Conservation (phyloP, 2,797 vertebrate species). For the Xyrichtys novacula region DNA sequence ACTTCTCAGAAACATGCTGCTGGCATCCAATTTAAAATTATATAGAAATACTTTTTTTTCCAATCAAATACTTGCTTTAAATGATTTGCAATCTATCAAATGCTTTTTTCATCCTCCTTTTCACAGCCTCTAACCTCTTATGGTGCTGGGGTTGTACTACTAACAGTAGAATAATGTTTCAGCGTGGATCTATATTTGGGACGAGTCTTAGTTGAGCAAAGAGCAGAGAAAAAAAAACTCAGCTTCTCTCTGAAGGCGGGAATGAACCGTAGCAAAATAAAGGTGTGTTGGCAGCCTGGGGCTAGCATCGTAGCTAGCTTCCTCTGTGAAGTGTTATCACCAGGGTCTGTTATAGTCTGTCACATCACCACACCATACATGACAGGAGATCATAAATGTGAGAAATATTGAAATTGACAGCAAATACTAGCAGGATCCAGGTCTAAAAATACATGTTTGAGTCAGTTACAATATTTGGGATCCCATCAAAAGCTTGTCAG, state of each 20-base stretch:
- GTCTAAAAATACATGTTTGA: conserved; percentile 66
- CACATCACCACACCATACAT: conserved; percentile 23
- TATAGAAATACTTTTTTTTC: no score
- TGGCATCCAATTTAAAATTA: no score
- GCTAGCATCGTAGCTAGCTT: conserved; percentile 62
- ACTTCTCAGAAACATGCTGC: no score
- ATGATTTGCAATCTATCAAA: no score
- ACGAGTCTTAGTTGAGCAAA: conserved; percentile 83
- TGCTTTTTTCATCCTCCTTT: no score
- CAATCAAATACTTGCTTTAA: no score
- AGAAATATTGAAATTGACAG: conserved; percentile 54
- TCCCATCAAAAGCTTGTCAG: conserved; percentile 71
- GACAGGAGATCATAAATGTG: conserved; percentile 45
- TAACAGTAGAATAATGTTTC: conserved; percentile 56
- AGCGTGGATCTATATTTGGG: conserved; percentile 55
- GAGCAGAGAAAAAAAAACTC: conserved; percentile 87
- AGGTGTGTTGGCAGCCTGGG: conserved; percentile 83
- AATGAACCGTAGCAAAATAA: conserved; percentile 87
- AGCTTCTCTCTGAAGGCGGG: conserved; percentile 76
- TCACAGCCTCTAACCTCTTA: no score
- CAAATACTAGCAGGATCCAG: conserved; percentile 53
- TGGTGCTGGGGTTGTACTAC: no score
- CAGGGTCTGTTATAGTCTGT: conserved; percentile 29
- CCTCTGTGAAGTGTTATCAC: conserved; percentile 67
- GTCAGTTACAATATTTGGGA: conserved; percentile 68